Evolutionary conservation across 1,140 invertebrate genomes (phyloP), one percentile per base, ranked within the genome.

Genomic region (Bombus difficillimus): DNA sequence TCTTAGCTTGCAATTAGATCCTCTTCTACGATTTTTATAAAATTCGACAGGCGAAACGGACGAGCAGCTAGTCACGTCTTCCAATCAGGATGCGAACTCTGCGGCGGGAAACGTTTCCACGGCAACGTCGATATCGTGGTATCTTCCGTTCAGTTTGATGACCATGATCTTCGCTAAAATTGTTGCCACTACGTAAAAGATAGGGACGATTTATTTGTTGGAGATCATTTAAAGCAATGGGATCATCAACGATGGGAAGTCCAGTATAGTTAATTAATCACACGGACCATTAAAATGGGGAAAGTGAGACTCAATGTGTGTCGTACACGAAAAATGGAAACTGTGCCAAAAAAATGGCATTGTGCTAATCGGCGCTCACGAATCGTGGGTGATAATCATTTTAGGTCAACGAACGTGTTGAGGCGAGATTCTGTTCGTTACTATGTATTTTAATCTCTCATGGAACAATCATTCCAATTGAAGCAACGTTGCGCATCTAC

Each of bases 31-130:
- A 81, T 75, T 76, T 39, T 84, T 72, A 73, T 83, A 72, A 37
- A 88, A 88, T 76, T 87, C 88, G 88, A 90, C 90, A 95, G 94
- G 93, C 90, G 92, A 88, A 64, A 93, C 91, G 88, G 93, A 94
- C 83, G 94, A 94, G 41, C 91, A 93, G 71, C 93, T 93, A 39
- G 94, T 92, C 59, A 94, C 94, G 79, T 93, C 93, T 10, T 88
- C 93, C 25, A 93, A 95, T 88, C 92, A 93, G 68, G 87, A 81
- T 8, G 86, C 73, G 43, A 85, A 89, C 72, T 92, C 91, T 6
- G 89, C 91, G 28, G 84, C 90, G 25, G 41, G 57, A 68, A 47
- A 69, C 47, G 47, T 76, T 62, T 68, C 83, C 80, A 34, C 41
- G 41, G 57, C 22, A 62, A 32, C 69, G 37, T 89, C 78, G 76